phyloP scores from a whole-genome alignment of 2,113 vertebrate species.

The Sorex fumeus region DNA sequence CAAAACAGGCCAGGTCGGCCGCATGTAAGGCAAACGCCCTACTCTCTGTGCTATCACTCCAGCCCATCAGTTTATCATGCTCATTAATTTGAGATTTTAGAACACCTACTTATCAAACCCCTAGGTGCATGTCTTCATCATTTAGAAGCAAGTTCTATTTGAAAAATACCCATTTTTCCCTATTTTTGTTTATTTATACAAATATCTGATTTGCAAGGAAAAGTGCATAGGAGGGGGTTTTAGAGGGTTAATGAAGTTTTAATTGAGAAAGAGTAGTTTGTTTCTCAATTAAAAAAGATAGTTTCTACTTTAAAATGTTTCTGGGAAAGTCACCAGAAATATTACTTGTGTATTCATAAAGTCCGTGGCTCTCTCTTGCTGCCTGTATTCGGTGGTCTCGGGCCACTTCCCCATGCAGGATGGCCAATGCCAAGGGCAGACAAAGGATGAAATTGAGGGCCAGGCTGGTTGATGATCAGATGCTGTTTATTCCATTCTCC shows the following conservation, averaged over 20 bases:
- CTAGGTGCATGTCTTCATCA: constrained; percentile 80
- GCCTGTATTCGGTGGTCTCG: no score
- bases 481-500: no score
- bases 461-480: no score
- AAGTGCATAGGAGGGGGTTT: constrained; percentile 82
- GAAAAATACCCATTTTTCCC: constrained; percentile 21
- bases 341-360: neutral
- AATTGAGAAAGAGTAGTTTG: constrained; percentile 81
- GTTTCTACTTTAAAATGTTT: constrained; percentile 77
- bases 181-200: constrained; percentile 76
- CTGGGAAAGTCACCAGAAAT: constrained; percentile 56
- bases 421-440: no score
- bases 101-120: neutral
- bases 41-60: no score
- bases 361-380: no score
- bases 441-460: no score
- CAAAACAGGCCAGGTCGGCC: no score
- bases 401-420: no score
- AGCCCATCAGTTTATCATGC: constrained; percentile 82
- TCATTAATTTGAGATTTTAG: constrained; percentile 80
- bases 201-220: constrained; percentile 75
- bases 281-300: constrained; percentile 44
- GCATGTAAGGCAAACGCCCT: no score
- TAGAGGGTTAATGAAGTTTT: constrained; percentile 84
- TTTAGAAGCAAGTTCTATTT: constrained; percentile 84